A percentile compares a stretch with the other conserved stretches of the same genome.
Evolutionary conservation across 2,797 vertebrate species (phyloP).

Genomic region (Aplochiton taeniatus): DNA sequence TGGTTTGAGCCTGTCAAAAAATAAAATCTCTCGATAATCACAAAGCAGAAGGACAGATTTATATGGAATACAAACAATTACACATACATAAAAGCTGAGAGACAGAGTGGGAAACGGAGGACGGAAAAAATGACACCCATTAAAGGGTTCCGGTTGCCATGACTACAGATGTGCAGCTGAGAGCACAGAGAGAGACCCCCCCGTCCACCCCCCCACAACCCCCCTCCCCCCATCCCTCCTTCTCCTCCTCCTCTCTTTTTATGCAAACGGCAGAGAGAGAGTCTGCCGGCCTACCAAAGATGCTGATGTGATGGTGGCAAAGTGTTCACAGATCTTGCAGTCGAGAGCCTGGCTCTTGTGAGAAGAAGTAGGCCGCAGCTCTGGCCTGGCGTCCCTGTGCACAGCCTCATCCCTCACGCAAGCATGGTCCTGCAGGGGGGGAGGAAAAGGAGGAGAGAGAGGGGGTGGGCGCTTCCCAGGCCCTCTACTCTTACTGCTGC

Average conservation of each 20-base stretch:
- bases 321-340: slow-evolving; percentile 92
- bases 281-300: slow-evolving; percentile 87
- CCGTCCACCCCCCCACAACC: slow-evolving; percentile 28
- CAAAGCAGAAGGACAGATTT: slow-evolving; percentile 24
- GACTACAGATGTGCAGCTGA: slow-evolving; percentile 85
- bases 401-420: slow-evolving; percentile 97
- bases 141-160: slow-evolving; percentile 89
- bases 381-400: slow-evolving; percentile 96
- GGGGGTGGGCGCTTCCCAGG: slow-evolving; percentile 75
- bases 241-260: slow-evolving; percentile 1
- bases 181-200: slow-evolving; percentile 59
- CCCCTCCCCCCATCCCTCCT: slow-evolving; percentile 15
- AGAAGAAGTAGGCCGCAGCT: slow-evolving; percentile 95
- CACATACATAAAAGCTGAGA: slow-evolving; percentile 46
- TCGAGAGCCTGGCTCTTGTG: slow-evolving; percentile 93
- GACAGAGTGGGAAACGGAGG: slow-evolving; percentile 59
- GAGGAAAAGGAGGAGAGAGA: slow-evolving; percentile 75
- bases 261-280: slow-evolving; percentile 26
- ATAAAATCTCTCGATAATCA: slow-evolving; percentile 12
- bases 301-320: slow-evolving; percentile 95
- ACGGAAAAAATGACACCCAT: slow-evolving; percentile 68
- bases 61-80: slow-evolving; percentile 34
- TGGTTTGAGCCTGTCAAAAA: slow-evolving; percentile 5
- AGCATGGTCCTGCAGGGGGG: slow-evolving; percentile 78
- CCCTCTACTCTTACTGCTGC: slow-evolving; percentile 65